Evolutionary conservation across 92 coral and sea anemone genomes (phyloP), one percentile per base, ranked within the genome.

Genomic region (Umimayanthus kanabou): DNA sequence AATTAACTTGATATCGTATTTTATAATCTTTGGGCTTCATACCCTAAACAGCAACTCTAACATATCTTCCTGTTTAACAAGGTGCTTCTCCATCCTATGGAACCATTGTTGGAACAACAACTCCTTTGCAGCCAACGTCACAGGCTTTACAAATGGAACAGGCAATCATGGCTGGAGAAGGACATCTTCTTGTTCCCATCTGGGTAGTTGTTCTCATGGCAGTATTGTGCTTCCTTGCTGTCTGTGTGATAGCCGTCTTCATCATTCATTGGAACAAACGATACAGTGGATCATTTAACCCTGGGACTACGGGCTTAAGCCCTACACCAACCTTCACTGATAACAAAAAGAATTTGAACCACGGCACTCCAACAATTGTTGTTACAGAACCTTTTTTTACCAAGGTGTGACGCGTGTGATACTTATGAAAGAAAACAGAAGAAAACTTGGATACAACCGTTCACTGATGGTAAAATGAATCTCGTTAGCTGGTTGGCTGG

Each of bases 241-340:
- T 83, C 5, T 83, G 79, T 15, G 18, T 83, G 67, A 15, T 73
- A 49, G 79, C 14, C 74, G 45, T 83, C 55, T 70, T 70, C 78
- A 42, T 83, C 1, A 28, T 69, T 5, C 87, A 78, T 25, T 83
- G 87, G 87, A 83, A 83, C 73, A 83, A 83, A 23, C 76, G 87
- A 70, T 83, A 83, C 43, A 83, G 78, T 33, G 87, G 87, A 45
- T 83, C 87, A 4, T 83, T 83, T n/a, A 83, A 83, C 57, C 15
- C 87, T 16, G 77, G 14, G 42, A 28, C 76, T 37, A 6, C 79
- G n/a, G 45, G 26, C 77, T 42, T 71, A 65, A 83, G 42, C 87
- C 87, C 77, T 3, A 29, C 77, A 70, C 87, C 47, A 47, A 83
- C 39, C 67, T 18, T 43, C 40, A 49, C 65, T 47, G 65, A 83